Conservation (phyloP, 2,113 vertebrate species). For the Ascaphus truei region DNA sequence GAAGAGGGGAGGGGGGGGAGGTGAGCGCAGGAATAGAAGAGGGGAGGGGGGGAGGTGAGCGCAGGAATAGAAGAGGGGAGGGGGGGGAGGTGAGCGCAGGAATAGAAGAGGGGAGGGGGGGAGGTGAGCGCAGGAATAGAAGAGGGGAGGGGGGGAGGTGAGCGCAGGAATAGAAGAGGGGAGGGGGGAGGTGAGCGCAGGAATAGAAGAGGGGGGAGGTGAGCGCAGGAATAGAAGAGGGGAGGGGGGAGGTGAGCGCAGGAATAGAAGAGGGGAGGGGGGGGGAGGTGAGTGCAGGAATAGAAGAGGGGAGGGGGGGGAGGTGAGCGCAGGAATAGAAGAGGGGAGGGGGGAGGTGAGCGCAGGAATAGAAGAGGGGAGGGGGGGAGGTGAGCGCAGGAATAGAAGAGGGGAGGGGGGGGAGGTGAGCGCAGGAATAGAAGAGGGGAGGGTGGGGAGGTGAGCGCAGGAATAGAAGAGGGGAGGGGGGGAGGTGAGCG, state of each 20-base stretch:
- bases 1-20: background rate
- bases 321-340: slow-evolving; percentile 70
- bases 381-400: slow-evolving; percentile 81
- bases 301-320: slow-evolving; percentile 87
- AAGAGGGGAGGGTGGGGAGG: slow-evolving; percentile 91
- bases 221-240: slow-evolving; percentile 74
- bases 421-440: slow-evolving; percentile 62
- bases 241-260: slow-evolving; percentile 83
- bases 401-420: background rate
- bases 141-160: background rate
- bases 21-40: slow-evolving; percentile 76
- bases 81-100: too few species aligned
- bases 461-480: slow-evolving; percentile 45
- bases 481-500: background rate
- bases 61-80: background rate
- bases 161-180: slow-evolving; percentile 88
- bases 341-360: background rate
- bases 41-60: slow-evolving; percentile 88
- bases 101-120: slow-evolving; percentile 87
- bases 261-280: background rate
- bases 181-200: slow-evolving; percentile 81
- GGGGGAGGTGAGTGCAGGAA: too few species aligned
- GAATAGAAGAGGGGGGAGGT: background rate
- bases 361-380: slow-evolving; percentile 81
- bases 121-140: slow-evolving; percentile 67